A percentile compares a stretch with the other conserved stretches of the same genome.
Conservation (phyloP, 2,797 vertebrate genomes). For the Coluber constrictor region DNA sequence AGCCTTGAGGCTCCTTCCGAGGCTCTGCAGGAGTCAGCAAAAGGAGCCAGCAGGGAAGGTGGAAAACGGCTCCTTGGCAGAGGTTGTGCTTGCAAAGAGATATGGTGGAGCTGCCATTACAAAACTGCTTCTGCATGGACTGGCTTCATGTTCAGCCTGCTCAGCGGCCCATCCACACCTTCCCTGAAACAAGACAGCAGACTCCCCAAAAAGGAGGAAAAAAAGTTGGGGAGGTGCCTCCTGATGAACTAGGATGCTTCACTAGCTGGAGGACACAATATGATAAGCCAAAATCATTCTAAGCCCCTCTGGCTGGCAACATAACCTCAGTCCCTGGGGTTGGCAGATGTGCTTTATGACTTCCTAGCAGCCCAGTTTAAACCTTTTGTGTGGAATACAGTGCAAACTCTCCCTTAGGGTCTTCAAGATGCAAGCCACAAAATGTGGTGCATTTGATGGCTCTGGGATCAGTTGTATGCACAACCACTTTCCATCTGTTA, state of each 20-base stretch:
- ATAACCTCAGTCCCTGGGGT: not conserved
- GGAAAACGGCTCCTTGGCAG: not conserved
- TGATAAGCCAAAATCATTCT: not conserved
- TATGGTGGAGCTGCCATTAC: not conserved
- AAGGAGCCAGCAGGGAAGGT: not conserved
- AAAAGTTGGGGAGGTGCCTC: not conserved
- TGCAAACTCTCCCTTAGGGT: not conserved
- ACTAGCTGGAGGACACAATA: not conserved
- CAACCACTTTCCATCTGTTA: not conserved
- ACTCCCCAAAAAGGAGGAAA: too few species aligned
- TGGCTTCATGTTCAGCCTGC: not conserved
- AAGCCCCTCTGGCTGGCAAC: not conserved
- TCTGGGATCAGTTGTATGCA: not conserved
- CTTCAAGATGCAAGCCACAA: not conserved
- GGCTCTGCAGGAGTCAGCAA: not conserved
- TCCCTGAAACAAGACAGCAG: not conserved
- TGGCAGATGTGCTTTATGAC: not conserved
- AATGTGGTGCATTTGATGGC: not conserved
- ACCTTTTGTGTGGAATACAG: not conserved
- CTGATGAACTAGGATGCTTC: not conserved
- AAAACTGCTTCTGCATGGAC: not conserved
- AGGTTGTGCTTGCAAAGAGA: not conserved
- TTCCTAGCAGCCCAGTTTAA: not conserved
- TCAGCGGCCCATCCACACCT: not conserved
- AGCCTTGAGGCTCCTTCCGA: not conserved